A percentile compares a stretch with the other conserved stretches of the same genome.
Conservation (phyloP, 2,888 invertebrate genomes). For the Drosophila greeni region DNA sequence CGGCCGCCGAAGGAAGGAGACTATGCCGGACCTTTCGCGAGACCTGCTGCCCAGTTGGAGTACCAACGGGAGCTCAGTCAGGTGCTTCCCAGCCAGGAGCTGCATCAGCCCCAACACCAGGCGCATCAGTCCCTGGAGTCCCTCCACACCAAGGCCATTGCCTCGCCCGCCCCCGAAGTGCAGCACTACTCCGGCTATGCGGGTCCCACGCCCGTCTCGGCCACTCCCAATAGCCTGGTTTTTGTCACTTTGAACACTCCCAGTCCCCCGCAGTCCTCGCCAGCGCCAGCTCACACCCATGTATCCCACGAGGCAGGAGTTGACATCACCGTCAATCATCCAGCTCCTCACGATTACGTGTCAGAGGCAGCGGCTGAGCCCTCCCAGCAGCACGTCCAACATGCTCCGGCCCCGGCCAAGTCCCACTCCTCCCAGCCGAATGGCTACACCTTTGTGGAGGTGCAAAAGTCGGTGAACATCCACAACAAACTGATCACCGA, state of each 20-base stretch:
- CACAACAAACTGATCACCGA: constrained; percentile 78
- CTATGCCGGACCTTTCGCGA: constrained; percentile 33
- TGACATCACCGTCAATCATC: constrained; percentile 33
- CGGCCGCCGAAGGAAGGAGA: constrained; percentile 32
- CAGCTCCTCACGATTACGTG: constrained; percentile 68
- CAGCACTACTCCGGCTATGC: constrained; percentile 37
- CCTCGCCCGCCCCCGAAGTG: constrained; percentile 32
- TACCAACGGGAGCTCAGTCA: constrained; percentile 49
- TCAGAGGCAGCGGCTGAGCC: constrained; percentile 61
- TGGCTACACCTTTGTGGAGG: constrained; percentile 81
- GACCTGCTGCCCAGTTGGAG: constrained; percentile 54
- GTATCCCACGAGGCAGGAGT: constrained; percentile 5
- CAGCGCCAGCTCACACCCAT: constrained; percentile 1
- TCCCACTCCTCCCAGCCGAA: constrained; percentile 68
- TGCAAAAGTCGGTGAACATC: constrained; percentile 82
- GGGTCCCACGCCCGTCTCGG: constrained; percentile 36
- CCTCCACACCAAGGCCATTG: constrained; percentile 55
- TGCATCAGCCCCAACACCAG: constrained; percentile 7
- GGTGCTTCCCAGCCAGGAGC: constrained; percentile 25
- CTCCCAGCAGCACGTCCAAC: constrained; percentile 45
- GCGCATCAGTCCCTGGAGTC: constrained; percentile 8
- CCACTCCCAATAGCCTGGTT: constrained; percentile 54
- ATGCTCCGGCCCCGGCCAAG: constrained; percentile 36
- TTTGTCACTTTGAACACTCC: constrained; percentile 66
- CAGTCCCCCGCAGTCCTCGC: constrained; percentile 11